Evolutionary conservation across 2,888 invertebrate species (phyloP).

Genomic region (Sicus ferrugineus): DNA sequence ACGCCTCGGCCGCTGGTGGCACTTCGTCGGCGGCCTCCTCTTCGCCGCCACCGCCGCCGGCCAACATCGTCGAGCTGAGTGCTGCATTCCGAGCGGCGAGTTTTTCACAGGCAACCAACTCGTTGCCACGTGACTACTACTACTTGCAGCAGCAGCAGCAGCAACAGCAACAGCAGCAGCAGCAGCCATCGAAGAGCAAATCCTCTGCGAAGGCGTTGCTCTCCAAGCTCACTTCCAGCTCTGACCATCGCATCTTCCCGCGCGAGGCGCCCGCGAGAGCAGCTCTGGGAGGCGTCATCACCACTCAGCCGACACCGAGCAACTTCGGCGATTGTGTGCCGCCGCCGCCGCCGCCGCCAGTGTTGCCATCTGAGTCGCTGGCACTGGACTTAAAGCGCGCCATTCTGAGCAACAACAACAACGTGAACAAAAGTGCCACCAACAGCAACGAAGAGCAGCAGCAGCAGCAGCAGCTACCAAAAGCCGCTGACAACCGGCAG

Average conservation of each 20-base stretch:
- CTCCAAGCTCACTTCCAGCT: conserved; percentile 58
- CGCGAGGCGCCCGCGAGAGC: conserved; percentile 41
- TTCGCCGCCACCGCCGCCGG: neutral
- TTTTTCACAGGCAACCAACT: conserved; percentile 47
- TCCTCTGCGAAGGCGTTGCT: conserved; percentile 56
- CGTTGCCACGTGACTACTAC: conserved; percentile 61
- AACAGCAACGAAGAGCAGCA: conserved; percentile 23
- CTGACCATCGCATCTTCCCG: conserved; percentile 61
- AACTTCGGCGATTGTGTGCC: conserved; percentile 52
- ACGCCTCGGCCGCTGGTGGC: neutral
- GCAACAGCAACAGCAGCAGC: conserved; percentile 43
- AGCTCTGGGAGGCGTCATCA: conserved; percentile 53
- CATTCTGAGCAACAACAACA: conserved; percentile 49
- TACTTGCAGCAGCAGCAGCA: conserved; percentile 59
- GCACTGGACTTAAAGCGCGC: conserved; percentile 57
- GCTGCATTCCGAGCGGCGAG: conserved; percentile 43
- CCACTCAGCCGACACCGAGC: conserved; percentile 51
- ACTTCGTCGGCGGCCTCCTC: neutral
- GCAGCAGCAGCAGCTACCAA: conserved; percentile 25
- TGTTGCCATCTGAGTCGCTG: conserved; percentile 46
- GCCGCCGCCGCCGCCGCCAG: conserved; percentile 46
- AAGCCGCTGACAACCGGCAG: conserved; percentile 15
- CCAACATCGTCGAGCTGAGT: neutral
- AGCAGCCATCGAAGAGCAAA: conserved; percentile 60
- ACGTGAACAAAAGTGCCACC: conserved; percentile 37